These are phyloP conservation scores for Zoroaster sp. DNA, from an alignment of 53 echinoderm and acorn worm genomes.

Conservation along the genomic window DNA sequence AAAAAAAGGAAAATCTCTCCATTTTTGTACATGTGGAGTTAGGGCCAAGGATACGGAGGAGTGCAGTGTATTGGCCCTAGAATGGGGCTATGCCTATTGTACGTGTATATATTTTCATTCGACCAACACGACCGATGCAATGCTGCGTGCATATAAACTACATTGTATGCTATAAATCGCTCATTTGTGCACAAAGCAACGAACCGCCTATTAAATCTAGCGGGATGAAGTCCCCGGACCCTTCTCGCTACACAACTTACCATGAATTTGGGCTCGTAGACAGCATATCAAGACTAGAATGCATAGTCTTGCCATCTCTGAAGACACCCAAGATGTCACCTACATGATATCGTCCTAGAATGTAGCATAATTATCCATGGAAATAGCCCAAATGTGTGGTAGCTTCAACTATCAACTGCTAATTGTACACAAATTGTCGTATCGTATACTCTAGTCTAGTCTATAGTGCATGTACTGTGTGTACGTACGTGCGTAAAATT, in stretches of 20 bases:
- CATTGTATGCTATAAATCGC: too few species aligned
- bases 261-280: slow-evolving; percentile 78
- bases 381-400: not conserved
- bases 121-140: too few species aligned
- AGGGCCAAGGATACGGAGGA: too few species aligned
- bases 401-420: not conserved
- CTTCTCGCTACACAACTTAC: slow-evolving; percentile 60
- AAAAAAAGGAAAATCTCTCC: too few species aligned
- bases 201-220: not conserved
- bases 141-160: too few species aligned
- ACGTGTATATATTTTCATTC: too few species aligned
- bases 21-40: too few species aligned
- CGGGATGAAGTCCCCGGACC: not conserved
- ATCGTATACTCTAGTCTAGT: not conserved
- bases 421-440: not conserved
- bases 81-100: too few species aligned
- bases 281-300: slow-evolving; percentile 74
- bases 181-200: slow-evolving; percentile 54
- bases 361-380: slow-evolving; percentile 44
- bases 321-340: slow-evolving; percentile 77
- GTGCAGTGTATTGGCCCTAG: too few species aligned
- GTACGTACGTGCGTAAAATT: not conserved
- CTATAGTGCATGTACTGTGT: not conserved
- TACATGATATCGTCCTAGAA: slow-evolving; percentile 57
- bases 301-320: slow-evolving; percentile 85